Evolutionary conservation across 2,113 vertebrate species (phyloP).

Genomic region (Aramus guarauna): DNA sequence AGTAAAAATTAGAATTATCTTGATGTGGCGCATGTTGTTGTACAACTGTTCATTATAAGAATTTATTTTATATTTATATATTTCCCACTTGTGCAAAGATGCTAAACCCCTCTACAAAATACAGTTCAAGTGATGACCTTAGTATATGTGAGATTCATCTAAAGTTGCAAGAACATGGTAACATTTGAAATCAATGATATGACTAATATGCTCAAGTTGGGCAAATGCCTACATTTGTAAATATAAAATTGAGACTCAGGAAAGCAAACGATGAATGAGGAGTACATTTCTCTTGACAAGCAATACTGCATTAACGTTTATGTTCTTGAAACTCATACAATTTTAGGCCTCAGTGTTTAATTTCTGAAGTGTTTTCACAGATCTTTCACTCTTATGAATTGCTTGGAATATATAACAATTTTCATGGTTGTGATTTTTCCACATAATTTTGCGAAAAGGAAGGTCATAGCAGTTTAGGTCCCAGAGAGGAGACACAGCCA

Average conservation of each 20-base stretch:
- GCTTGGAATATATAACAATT: background rate
- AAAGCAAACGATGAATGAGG: background rate
- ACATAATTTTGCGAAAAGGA: background rate
- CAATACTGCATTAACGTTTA: background rate
- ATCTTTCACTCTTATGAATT: background rate
- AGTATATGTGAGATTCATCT: background rate
- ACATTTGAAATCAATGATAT: background rate
- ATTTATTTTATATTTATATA: background rate
- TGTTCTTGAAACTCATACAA: background rate
- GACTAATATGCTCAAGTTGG: rapidly evolving
- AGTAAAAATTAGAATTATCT: background rate
- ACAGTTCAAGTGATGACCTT: background rate
- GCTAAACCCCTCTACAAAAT: background rate
- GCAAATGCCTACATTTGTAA: background rate
- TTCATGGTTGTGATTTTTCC: background rate
- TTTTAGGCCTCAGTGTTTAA: background rate
- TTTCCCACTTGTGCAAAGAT: background rate
- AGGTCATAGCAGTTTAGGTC: background rate
- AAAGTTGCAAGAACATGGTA: background rate
- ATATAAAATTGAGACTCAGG: background rate
- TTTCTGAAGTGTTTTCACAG: background rate
- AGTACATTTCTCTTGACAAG: background rate
- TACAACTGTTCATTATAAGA: background rate
- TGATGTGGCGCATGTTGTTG: background rate
- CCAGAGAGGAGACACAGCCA: background rate